These are phyloP conservation scores for Chrysodeixis includens DNA, from an alignment of 2,888 invertebrate genomes.

Conservation along the genomic window DNA sequence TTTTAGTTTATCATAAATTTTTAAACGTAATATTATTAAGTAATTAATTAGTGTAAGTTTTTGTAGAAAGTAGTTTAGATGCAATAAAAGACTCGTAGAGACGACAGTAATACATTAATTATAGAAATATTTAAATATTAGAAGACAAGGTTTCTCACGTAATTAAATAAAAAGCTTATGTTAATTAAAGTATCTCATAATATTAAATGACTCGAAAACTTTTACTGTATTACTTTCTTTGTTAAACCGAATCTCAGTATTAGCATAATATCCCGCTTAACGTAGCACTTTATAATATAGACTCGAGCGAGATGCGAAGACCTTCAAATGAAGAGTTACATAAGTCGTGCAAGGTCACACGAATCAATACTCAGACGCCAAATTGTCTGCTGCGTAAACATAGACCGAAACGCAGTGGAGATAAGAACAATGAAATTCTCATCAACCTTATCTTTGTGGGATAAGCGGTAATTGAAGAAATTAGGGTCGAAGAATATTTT, in stretches of 20 bases:
- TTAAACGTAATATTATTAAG: not conserved
- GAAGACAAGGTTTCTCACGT: not conserved
- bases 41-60: not conserved
- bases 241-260: not conserved
- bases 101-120: not conserved
- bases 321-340: slow-evolving; percentile 69
- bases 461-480: not conserved
- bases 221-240: not conserved
- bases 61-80: not conserved
- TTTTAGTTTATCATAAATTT: not conserved
- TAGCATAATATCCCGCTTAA: slow-evolving; percentile 1
- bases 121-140: not conserved
- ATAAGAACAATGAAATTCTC: slow-evolving; percentile 31
- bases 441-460: slow-evolving; percentile 20
- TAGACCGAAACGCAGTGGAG: slow-evolving; percentile 48
- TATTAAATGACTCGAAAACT: not conserved
- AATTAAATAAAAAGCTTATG: slow-evolving; percentile 4
- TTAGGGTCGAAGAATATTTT: not conserved
- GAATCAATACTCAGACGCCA: slow-evolving; percentile 82
- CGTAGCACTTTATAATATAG: slow-evolving; percentile 20
- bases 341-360: slow-evolving; percentile 76
- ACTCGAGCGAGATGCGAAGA: slow-evolving; percentile 55
- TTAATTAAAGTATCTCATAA: slow-evolving; percentile 5
- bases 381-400: slow-evolving; percentile 69
- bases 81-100: not conserved